Base-by-base conservation (phyloP, 2,797 vertebrate species). In the Mallotus villosus region DNA sequence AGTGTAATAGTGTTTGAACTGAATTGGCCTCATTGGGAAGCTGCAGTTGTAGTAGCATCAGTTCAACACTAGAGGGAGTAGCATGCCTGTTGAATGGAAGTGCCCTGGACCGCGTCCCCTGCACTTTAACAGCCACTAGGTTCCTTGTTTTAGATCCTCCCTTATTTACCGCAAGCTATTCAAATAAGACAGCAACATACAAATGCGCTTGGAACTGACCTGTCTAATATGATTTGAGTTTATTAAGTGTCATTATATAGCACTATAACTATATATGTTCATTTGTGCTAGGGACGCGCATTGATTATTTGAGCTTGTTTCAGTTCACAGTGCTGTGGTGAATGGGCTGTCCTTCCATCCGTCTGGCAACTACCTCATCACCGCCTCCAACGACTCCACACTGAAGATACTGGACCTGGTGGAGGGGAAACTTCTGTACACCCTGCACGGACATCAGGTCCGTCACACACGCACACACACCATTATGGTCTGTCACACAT, bases 401-500 rank as follows among this genome's bases (percentile, higher is more conserved):
- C 84, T 98, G 84, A 99, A 97, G 91, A 94, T 99, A 78, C 82
- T 99, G 88, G 97, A 99, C 81, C 91, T 99, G 71, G 81, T 97
- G 72, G 97, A 99, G 87, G 97, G 97, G 77, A 95, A 95, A 66
- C 92, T 98, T 27, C 92, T 98, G 29, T 99, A 96, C 73, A 99
- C 97, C 0, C 92, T 99, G 25, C 97, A 99, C 0, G 95, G 97
- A 76, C 97, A 99, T 81, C 96, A 98, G 97, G 97, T 98, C 82
- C 37, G 41, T 5, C 16, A 34, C 25, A 71, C 24, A 49, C 63
- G 24, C 59, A 9, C 14, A 41, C 32, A 34, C 53, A 61, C 34
- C 32, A 46, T 34, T 21, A 21, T 21, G n/a, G 24, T 25, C 21
- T 7, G 21, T 9, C 2, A 9, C 12, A 29, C 46, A 14, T 11